Base-by-base conservation (phyloP, 2,888 invertebrate species). In the Muschampia plurimacula region DNA sequence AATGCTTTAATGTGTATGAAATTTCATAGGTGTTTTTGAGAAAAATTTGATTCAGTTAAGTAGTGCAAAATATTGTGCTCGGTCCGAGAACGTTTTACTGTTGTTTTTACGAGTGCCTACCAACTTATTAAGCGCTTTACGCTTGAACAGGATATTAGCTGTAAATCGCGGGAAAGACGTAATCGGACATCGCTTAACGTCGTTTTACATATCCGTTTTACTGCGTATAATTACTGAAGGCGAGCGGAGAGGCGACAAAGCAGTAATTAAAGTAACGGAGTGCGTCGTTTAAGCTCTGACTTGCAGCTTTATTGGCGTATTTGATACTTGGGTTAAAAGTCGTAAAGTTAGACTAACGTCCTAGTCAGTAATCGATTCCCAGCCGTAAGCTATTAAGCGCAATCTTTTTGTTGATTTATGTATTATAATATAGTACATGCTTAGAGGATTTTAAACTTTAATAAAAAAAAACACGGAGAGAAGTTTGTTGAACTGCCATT, bases 251-350 rank as follows among this genome's bases (percentile, higher is more conserved):
- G 82, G 86, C 88, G 90, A 90, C 89, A 88, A 89, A 91, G 85
- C 86, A 82, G 89, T 87, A 92, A 92, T 92, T 92, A 92, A 91
- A 89, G 81, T 92, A 92, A 92, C 92, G 90, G 92, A 82, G 84
- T 83, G 78, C 80, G 83, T 88, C 89, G 89, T 91, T n/a, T 89
- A 91, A 90, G 85, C 84, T 84, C 81, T 77, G 80, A 84, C 82
- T 82, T 81, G 80, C 83, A 80, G 83, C 82, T 84, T 86, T 81
- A 85, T 83, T 79, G 81, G 78, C 79, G 79, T 36, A 83, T 84
- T 83, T 76, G 80, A 83, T 83, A 80, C 82, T 84, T 80, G 83
- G 83, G 83, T 83, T 81, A 82, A 80, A 82, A 86, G 83, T 83
- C 83, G 83, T 85, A 84, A 83, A 75, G 78, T 75, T 78, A 69